Base-by-base conservation (phyloP, 2,797 vertebrate genomes). In the Helostoma temminkii region DNA sequence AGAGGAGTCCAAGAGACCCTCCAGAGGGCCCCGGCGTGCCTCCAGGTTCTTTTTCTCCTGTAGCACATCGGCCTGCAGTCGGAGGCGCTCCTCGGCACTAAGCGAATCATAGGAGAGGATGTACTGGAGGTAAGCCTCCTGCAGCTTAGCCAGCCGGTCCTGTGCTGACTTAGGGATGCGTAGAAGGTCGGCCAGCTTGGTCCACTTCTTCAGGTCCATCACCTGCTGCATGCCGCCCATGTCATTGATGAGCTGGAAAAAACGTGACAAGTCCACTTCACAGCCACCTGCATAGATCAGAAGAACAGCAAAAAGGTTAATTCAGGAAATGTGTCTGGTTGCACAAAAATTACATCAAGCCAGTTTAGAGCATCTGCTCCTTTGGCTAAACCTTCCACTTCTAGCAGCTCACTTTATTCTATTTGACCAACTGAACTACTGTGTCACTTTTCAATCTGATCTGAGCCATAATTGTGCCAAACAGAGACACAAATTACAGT, bases 201-300 rank as follows among this genome's bases (percentile, higher is more conserved):
- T 98, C 98, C 98, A 99, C 91, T 98, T 98, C 94, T 99, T 99
- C 94, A 97, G 96, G 95, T 99, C 98, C 95, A 98, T 99, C 93
- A 99, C 98, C 94, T 98, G 97, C 95, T 99, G 98, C 97, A 99
- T 99, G 88, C 98, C 98, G 14, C 98, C 98, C 98, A 99, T 98
- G 93, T 99, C 98, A 1, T 96, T 97, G 85, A 99, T 98, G 90
- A 99, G 94, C 91, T 98, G 98, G 85, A 98, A 98, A 91, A 99
- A 99, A 84, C 96, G 96, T 81, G 98, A 96, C 94, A 99, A 92
- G 94, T 99, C 98, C 74, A 99, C 94, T 95, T 99, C 98, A 10
- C 98, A 99, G 92, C 98, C 98, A 88, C 98, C 98, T 98, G 81
- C 5, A 21, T 14, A 39, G 59, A 66, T 56, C 8, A 46, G n/a